phyloP scores from a whole-genome alignment of 2,113 vertebrate genomes.

The Orientallactaga bullata region DNA sequence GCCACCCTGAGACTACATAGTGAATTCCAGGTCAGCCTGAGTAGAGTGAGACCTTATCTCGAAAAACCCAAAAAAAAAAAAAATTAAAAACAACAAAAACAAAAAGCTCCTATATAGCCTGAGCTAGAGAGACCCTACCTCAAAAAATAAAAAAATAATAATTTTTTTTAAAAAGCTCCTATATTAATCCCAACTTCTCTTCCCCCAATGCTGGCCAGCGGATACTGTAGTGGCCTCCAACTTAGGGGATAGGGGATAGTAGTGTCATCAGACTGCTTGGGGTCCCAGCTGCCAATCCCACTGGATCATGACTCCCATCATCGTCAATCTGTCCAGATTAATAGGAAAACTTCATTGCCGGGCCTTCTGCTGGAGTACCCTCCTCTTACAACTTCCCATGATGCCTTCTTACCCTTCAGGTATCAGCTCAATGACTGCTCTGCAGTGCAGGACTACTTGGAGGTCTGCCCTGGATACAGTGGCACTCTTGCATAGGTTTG shows the following conservation, averaged over 20 bases:
- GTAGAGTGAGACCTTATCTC: no score
- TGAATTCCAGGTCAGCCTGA: no score
- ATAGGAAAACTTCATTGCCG: fast-evolving
- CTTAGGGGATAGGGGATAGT: not conserved
- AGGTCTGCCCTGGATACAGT: not conserved
- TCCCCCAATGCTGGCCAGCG: not conserved
- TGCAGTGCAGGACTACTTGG: not conserved
- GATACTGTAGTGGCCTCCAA: not conserved
- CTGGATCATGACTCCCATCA: not conserved
- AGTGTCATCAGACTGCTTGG: no score
- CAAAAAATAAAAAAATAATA: no score
- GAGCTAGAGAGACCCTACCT: no score
- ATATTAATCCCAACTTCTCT: not conserved
- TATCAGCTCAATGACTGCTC: not conserved
- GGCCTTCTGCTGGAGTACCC: not conserved
- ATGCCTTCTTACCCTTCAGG: not conserved
- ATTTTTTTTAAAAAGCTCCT: no score
- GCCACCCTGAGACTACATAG: no score
- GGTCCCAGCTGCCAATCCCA: not conserved
- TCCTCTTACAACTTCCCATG: not conserved
- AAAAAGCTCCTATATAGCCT: no score
- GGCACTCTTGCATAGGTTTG: no score
- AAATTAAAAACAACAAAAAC: no score
- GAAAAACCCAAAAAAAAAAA: no score
- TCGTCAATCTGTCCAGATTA: fast-evolving